phyloP scores from a whole-genome alignment of 2,797 vertebrate genomes.

The Mormyrus hasselquistii region DNA sequence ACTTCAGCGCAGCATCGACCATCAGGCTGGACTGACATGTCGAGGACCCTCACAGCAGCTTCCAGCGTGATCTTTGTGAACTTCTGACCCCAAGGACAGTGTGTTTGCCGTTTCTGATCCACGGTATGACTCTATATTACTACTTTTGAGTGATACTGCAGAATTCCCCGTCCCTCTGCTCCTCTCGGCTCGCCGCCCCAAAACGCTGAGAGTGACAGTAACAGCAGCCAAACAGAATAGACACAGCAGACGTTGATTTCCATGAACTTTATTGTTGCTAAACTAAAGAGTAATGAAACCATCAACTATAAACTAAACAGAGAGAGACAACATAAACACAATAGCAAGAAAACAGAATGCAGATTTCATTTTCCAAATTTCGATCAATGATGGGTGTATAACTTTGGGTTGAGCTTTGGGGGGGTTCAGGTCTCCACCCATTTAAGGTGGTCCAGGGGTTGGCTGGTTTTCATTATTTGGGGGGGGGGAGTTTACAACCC shows the following conservation, averaged over 20 bases:
- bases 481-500: too few relatives aligned
- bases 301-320: slow-evolving; percentile 13
- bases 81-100: not conserved
- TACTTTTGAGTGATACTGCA: not conserved
- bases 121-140: not conserved
- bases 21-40: not conserved
- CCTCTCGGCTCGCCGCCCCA: not conserved
- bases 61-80: not conserved
- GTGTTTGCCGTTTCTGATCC: not conserved
- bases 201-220: not conserved
- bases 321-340: not conserved
- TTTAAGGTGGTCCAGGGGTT: not conserved
- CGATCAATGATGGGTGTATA: not conserved
- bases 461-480: not conserved
- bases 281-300: slow-evolving; percentile 17
- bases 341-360: not conserved
- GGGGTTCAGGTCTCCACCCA: not conserved
- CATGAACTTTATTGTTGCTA: slow-evolving; percentile 19
- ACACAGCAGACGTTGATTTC: not conserved
- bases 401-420: not conserved
- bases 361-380: not conserved
- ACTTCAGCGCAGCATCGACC: not conserved
- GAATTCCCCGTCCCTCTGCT: not conserved
- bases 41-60: not conserved
- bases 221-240: not conserved